Evolutionary conservation across 2,113 vertebrate species (phyloP).

Genomic region (Barnardius zonarius): DNA sequence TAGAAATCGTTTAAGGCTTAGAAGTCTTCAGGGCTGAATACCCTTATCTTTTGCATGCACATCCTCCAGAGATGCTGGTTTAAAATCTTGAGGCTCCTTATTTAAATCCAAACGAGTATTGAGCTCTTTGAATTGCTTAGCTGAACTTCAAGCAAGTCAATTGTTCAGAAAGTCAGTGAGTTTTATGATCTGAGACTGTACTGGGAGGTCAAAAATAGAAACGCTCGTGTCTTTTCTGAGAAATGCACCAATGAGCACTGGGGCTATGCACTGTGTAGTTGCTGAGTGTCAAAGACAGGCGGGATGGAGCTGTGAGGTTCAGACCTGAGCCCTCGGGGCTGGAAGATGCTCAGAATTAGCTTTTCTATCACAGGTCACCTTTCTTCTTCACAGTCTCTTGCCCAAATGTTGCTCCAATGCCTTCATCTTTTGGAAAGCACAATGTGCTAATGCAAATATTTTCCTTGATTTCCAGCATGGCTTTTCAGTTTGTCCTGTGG

Average conservation of each 20-base stretch:
- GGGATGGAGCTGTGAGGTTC: neutral
- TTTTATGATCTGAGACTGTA: neutral
- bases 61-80: neutral
- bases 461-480: neutral
- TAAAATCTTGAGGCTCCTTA: constrained; percentile 30
- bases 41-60: constrained; percentile 19
- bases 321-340: neutral
- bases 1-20: constrained; percentile 20
- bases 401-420: neutral
- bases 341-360: neutral
- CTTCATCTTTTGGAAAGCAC: neutral
- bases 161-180: constrained; percentile 10
- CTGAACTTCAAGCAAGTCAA: constrained; percentile 16
- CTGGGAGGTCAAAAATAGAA: constrained; percentile 14
- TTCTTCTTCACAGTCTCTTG: constrained; percentile 13
- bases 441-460: neutral
- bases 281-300: neutral
- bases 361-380: neutral
- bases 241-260: accelerated
- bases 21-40: constrained; percentile 28
- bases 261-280: neutral
- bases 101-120: constrained; percentile 14
- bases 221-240: neutral
- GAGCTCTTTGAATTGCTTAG: constrained; percentile 5
- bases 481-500: constrained; percentile 23